Conservation (phyloP, 2,888 invertebrate species). For the Nomada hirtipes region DNA sequence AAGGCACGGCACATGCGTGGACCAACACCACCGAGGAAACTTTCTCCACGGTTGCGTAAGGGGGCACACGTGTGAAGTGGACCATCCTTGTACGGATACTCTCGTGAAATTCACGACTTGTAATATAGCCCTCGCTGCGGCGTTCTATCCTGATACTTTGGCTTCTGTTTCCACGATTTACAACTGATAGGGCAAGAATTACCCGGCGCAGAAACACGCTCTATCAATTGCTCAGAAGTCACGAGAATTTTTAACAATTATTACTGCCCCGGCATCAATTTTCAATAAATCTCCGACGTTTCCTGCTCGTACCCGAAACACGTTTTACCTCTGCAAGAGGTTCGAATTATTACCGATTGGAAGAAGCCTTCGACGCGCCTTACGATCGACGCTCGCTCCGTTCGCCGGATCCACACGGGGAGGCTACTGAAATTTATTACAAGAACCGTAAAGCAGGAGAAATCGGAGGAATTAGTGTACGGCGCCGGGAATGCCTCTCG, state of each 20-base stretch:
- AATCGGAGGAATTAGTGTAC: slow-evolving; percentile 31
- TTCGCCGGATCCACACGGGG: not conserved
- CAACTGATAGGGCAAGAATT: no score
- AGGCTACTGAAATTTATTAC: slow-evolving; percentile 9
- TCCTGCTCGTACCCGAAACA: not conserved
- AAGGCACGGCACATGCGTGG: not conserved
- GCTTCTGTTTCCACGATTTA: no score
- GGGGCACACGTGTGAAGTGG: not conserved
- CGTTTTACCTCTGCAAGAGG: not conserved
- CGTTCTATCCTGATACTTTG: not conserved
- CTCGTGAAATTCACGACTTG: not conserved
- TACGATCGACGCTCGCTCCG: not conserved
- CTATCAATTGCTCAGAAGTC: no score
- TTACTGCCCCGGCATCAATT: not conserved
- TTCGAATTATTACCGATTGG: not conserved
- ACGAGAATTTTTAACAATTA: no score
- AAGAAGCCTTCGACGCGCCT: not conserved
- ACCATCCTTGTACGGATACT: slow-evolving; percentile 9
- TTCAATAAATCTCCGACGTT: not conserved
- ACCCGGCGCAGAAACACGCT: no score
- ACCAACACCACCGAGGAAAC: not conserved
- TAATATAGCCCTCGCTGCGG: not conserved
- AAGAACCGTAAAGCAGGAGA: not conserved
- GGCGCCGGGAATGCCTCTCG: not conserved
- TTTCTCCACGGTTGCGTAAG: slow-evolving; percentile 16